Evolutionary conservation across 2,113 vertebrate genomes (phyloP).

Genomic region (Euleptes europaea): DNA sequence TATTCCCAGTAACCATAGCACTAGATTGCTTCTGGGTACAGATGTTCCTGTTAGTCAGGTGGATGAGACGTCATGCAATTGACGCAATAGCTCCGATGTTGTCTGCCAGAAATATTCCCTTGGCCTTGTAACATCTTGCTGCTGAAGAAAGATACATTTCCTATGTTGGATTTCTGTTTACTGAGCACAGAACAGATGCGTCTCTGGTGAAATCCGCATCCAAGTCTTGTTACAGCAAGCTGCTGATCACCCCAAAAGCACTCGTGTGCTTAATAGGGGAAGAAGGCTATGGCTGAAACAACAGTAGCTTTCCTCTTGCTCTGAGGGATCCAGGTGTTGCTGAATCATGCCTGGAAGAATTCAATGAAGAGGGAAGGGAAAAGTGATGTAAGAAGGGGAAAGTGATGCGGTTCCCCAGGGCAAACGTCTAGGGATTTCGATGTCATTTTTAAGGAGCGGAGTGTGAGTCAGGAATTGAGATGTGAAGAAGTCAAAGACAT

Average conservation of each 20-base stretch:
- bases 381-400: neutral
- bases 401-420: neutral
- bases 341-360: neutral
- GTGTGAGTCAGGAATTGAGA: neutral
- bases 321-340: neutral
- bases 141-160: neutral
- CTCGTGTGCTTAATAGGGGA: neutral
- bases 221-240: neutral
- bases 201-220: neutral
- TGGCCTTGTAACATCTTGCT: neutral
- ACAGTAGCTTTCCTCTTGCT: neutral
- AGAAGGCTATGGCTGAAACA: neutral
- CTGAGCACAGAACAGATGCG: neutral
- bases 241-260: neutral
- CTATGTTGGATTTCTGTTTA: neutral
- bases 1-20: neutral
- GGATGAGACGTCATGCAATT: neutral
- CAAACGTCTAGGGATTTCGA: neutral
- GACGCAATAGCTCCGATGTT: neutral
- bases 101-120: neutral
- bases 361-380: neutral
- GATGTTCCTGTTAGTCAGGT: neutral
- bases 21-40: neutral
- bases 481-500: neutral
- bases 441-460: neutral